phyloP scores from a whole-genome alignment of 2,797 vertebrate species.

The Chiroxiphia lanceolata region DNA sequence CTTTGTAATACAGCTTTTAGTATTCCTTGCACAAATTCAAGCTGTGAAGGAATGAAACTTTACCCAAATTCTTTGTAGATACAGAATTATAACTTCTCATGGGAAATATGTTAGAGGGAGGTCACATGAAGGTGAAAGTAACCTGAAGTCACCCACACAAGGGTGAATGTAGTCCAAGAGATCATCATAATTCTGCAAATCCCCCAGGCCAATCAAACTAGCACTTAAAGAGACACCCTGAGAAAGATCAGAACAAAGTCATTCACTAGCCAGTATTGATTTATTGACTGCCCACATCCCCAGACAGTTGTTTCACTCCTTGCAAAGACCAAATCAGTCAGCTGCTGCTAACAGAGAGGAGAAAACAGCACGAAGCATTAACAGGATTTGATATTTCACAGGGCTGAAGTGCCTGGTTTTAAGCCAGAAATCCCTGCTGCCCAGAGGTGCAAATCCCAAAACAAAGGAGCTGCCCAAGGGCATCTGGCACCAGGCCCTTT shows the following conservation, averaged over 20 bases:
- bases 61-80: neutral
- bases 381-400: neutral
- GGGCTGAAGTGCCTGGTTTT: neutral
- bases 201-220: neutral
- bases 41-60: neutral
- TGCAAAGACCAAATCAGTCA: neutral
- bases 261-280: neutral
- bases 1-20: neutral
- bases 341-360: neutral
- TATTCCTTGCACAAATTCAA: neutral
- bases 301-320: neutral
- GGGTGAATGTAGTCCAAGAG: neutral
- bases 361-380: neutral
- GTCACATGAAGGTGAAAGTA: neutral
- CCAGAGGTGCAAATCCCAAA: neutral
- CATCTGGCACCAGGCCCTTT: neutral
- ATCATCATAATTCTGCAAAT: fast-evolving
- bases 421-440: neutral
- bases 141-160: neutral
- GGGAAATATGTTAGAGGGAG: neutral
- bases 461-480: neutral
- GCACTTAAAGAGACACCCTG: neutral
- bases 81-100: neutral
- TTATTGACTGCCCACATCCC: neutral
- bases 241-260: neutral